Evolutionary conservation across 2,113 vertebrate species (phyloP), one percentile per base, ranked within the genome.

Genomic region (Ciconia boyciana): DNA sequence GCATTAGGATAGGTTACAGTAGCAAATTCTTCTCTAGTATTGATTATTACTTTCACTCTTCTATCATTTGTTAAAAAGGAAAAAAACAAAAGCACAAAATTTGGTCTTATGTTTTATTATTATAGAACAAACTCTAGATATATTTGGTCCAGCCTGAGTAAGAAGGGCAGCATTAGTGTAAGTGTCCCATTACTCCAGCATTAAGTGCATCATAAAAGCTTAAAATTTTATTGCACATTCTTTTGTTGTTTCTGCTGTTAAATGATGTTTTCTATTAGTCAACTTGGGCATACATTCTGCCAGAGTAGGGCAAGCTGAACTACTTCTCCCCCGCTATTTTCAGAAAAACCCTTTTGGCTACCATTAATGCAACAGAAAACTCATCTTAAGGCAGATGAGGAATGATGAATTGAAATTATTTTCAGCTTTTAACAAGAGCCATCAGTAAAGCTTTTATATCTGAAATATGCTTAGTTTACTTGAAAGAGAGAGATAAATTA

Each of bases 371-470:
- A 85, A 88, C 41, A 90, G 54, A 85, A 95, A 80, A 57, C 54
- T 83, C 46, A 78, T 90, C 61, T 87, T 52, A 70, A 82, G 70
- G 86, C 82, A 82, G 61, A 90, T 75, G 69, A 96, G 60, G 51
- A 68, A 70, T 82, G 78, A 95, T 78, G 54, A 94, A 81, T 78
- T 78, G 55, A 78, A 82, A 90, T 87, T 65, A 82, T 87, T 90
- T 87, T 62, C 41, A 82, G 83, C 85, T 72, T 87, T 92, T 94
- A 87, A 79, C 46, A 82, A 82, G 61, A 96, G 60, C n/a, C 65
- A 88, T 78, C 91, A 66, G 66, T 82, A 76, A 61, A 79, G 57
- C 48, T 90, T 89, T 87, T 84, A 72, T 51, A 85, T 82, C n/a
- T 46, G 26, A 94, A 93, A 77, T 86, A 90, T 12, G 55, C 49